Conservation (phyloP, 1,140 invertebrate species). For the Psix sp. region DNA sequence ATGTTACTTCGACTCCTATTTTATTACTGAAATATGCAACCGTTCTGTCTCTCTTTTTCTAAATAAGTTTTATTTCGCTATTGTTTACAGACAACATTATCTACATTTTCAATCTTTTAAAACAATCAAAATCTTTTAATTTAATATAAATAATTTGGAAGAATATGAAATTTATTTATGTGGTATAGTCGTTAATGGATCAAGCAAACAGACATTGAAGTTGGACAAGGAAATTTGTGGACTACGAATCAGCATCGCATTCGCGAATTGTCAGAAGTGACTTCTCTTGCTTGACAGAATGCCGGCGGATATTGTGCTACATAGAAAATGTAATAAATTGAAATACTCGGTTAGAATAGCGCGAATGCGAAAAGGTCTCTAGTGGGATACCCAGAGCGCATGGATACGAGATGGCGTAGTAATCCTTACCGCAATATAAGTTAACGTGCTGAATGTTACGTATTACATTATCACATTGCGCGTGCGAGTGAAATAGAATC, state of each 20-base stretch:
- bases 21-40: too few species aligned
- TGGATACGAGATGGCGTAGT: slow-evolving; percentile 74
- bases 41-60: too few species aligned
- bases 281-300: slow-evolving; percentile 34
- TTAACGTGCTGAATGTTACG: slow-evolving; percentile 70
- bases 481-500: slow-evolving; percentile 22
- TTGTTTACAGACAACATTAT: too few species aligned
- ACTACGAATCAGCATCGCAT: slow-evolving; percentile 30
- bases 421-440: slow-evolving; percentile 74
- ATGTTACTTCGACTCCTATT: too few species aligned
- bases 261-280: slow-evolving; percentile 44
- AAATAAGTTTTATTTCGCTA: too few species aligned
- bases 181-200: slow-evolving; percentile 11
- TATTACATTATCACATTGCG: slow-evolving; percentile 67
- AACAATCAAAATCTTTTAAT: too few species aligned
- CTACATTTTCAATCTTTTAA: too few species aligned
- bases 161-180: too few species aligned
- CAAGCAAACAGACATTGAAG: slow-evolving; percentile 32
- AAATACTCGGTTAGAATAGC: slow-evolving; percentile 65
- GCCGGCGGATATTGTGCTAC: slow-evolving; percentile 44
- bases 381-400: slow-evolving; percentile 63
- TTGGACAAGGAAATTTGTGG: slow-evolving; percentile 38
- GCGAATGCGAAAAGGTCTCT: slow-evolving; percentile 60
- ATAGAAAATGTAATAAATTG: slow-evolving; percentile 68
- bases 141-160: too few species aligned